Evolutionary conservation across 2,797 vertebrate genomes (phyloP).

Genomic region (Hippoglossus hippoglossus): DNA sequence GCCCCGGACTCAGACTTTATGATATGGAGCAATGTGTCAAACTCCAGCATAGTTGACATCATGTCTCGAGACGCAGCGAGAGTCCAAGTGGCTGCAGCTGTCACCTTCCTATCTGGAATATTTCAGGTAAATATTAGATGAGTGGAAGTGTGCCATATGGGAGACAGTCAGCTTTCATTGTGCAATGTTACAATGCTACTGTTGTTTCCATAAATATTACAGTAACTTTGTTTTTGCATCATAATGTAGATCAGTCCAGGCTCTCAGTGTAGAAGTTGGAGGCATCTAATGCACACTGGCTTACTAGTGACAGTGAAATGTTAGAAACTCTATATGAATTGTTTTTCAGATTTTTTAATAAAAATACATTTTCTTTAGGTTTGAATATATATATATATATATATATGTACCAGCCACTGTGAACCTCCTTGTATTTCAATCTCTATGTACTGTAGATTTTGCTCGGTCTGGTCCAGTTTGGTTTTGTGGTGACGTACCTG

Average conservation of each 20-base stretch:
- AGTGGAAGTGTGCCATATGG: not conserved
- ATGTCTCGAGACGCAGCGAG: conserved; percentile 73
- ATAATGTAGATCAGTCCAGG: no score
- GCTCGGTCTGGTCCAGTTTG: conserved; percentile 91
- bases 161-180: not conserved
- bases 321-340: no score
- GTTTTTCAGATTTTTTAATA: no score
- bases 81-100: conserved; percentile 87
- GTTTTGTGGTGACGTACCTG: conserved; percentile 96
- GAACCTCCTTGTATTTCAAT: not conserved
- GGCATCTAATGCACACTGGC: no score
- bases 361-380: no score
- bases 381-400: no score
- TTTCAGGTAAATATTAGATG: conserved; percentile 87
- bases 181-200: no score
- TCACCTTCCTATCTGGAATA: conserved; percentile 90
- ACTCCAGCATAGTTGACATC: conserved; percentile 64
- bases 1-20: conserved; percentile 85
- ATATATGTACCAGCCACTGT: no score
- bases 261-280: no score
- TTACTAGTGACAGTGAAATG: no score
- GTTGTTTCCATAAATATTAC: no score
- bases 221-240: no score
- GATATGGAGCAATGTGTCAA: conserved; percentile 74
- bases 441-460: conserved; percentile 56